Percentiles rank a stretch among this genome's conserved stretches.
These are phyloP conservation scores for Limnodromus scolopaceus DNA, from an alignment of 2,797 vertebrate genomes.

Conservation along the genomic window DNA sequence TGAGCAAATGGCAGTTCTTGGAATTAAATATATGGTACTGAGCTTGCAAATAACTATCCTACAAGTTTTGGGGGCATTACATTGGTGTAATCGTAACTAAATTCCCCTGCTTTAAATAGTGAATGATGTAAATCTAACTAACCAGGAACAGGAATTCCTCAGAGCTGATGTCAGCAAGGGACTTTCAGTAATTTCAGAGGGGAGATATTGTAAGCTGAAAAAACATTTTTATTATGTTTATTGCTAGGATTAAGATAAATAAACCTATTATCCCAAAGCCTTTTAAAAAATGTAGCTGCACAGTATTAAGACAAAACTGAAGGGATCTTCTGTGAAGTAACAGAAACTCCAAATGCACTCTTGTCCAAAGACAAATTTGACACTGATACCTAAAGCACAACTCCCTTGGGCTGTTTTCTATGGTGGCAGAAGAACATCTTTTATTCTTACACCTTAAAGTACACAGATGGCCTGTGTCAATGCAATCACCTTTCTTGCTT, in stretches of 20 bases:
- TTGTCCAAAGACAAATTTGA: background rate
- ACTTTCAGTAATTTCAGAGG: conserved; percentile 32
- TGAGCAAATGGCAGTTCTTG: background rate
- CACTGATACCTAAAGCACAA: background rate
- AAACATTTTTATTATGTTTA: background rate
- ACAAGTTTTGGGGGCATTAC: background rate
- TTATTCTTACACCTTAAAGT: background rate
- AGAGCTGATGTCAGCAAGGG: conserved; percentile 44
- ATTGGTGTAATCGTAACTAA: conserved; percentile 13
- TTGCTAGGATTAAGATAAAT: conserved; percentile 32
- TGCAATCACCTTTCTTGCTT: conserved; percentile 6
- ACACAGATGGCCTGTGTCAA: conserved; percentile 27
- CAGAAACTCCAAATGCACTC: background rate
- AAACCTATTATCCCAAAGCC: background rate
- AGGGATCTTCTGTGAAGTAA: background rate
- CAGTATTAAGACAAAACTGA: background rate
- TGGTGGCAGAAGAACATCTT: background rate
- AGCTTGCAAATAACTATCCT: background rate
- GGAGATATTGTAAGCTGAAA: conserved; percentile 32
- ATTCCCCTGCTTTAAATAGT: background rate
- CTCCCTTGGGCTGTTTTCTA: background rate
- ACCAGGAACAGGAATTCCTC: conserved; percentile 32
- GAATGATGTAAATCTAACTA: conserved; percentile 24
- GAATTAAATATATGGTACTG: background rate
- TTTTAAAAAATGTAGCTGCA: background rate